Base-by-base conservation (phyloP, 2,797 vertebrate genomes). In the Otolemur crassicaudatus region DNA sequence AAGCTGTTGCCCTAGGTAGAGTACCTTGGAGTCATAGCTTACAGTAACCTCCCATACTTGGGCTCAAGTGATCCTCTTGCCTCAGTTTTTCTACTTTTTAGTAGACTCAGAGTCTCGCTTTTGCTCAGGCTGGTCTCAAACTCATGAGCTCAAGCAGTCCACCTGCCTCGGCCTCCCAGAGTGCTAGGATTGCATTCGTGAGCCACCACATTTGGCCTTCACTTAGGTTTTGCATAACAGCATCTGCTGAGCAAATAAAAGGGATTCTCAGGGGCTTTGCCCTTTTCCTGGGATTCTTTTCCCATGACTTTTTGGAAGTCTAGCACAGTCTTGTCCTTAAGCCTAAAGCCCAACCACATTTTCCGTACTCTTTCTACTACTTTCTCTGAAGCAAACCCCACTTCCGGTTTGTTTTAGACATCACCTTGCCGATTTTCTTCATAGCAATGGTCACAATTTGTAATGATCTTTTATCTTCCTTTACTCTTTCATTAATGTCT, bases 341-440 rank as follows among this genome's bases (percentile, higher is more conserved):
- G 20, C 72, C 76, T 91, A 73, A 31, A 27, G 37, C 40, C 90
- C 76, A 73, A 4, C 7, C 49, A 69, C 25, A 6, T 93, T 73
- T 92, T 69, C 72, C 40, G 43, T 73, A 72, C 46, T 56, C 79
- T 84, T 60, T 25, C 65, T 63, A 49, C 13, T 8, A 23, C 43
- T 94, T 77, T 93, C 86, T 88, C 60, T 93, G 37, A 90, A 95
- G 53, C 7, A 60, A 58, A 11, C 29, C 49, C 82, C 27, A 29
- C n/a, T 17, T 4, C 77, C 25, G 19, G 17, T 43, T 63, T 63
- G 56, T n/a, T 56, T 61, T 70, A 63, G 49, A 60, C n/a, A 70
- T 69, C 23, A 61, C 7, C 31, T 67, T 87, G 63, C 56, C 79
- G 76, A 72, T 85, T 94, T 72, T 88, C 63, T 65, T 58, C 82